phyloP scores from a whole-genome alignment of 2,888 invertebrate genomes.

The Drosophila meridionalis region DNA sequence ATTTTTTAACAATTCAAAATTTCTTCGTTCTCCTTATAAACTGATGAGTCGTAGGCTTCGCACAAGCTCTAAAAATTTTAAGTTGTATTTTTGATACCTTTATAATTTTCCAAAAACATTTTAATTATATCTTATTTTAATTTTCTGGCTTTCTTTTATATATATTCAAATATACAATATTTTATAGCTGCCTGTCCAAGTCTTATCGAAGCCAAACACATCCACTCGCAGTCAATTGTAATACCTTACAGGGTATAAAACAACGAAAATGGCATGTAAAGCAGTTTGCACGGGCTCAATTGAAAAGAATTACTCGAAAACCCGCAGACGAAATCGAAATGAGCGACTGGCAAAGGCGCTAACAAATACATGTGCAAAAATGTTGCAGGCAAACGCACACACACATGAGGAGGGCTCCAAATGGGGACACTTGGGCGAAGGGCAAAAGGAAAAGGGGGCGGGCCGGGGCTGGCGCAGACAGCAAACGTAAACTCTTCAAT shows the following conservation, averaged over 20 bases:
- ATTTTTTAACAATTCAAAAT: no score
- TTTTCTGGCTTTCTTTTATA: no score
- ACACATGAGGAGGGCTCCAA: slow-evolving; percentile 34
- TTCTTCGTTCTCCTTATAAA: no score
- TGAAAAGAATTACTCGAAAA: slow-evolving; percentile 70
- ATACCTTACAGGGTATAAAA: slow-evolving; percentile 14
- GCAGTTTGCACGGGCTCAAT: slow-evolving; percentile 68
- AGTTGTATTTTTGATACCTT: no score
- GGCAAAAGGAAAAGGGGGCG: no score
- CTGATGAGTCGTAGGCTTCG: no score
- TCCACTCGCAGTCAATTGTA: neutral
- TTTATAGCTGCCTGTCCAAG: neutral
- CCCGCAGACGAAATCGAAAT: slow-evolving; percentile 37
- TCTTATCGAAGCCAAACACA: neutral
- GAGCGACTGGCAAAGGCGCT: slow-evolving; percentile 33
- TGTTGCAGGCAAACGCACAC: slow-evolving; percentile 46
- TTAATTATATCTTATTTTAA: no score
- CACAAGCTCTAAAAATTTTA: no score
- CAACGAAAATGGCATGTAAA: slow-evolving; percentile 64
- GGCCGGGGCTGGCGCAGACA: slow-evolving; percentile 35
- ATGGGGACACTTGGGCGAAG: neutral
- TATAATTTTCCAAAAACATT: no score
- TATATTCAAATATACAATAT: neutral
- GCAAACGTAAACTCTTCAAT: slow-evolving; percentile 83
- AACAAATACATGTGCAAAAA: slow-evolving; percentile 69